These are phyloP conservation scores for Drosophila orosa DNA, from an alignment of 1,140 invertebrate genomes.

Conservation along the genomic window DNA sequence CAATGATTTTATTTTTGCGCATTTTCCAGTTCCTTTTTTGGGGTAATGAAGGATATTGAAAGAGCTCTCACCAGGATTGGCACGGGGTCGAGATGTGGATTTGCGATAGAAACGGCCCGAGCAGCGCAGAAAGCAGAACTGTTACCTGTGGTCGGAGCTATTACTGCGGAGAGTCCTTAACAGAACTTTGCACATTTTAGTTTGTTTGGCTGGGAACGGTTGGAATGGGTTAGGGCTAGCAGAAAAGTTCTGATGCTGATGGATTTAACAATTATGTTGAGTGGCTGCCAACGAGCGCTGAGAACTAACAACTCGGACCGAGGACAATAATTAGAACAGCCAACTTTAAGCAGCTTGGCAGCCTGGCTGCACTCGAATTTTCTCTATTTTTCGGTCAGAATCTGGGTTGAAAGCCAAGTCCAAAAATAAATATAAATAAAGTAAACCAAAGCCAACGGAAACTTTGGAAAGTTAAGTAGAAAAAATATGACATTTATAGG, in stretches of 20 bases:
- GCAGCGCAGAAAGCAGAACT: constrained; percentile 32
- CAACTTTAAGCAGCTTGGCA: constrained; percentile 8
- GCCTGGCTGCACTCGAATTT: neutral
- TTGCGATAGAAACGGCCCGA: constrained; percentile 53
- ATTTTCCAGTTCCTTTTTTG: constrained; percentile 67
- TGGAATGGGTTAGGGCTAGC: constrained; percentile 17
- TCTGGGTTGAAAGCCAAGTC: neutral
- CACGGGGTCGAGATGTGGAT: constrained; percentile 54
- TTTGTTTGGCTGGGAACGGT: constrained; percentile 18
- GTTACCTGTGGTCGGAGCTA: constrained; percentile 54
- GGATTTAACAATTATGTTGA: constrained; percentile 53
- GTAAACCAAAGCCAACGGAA: neutral
- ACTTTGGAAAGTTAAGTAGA: neutral
- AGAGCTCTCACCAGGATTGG: constrained; percentile 56
- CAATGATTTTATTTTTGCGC: constrained; percentile 81
- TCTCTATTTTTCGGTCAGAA: neutral
- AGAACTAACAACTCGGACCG: constrained; percentile 17
- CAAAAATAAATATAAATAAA: neutral
- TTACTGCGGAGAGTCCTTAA: constrained; percentile 45
- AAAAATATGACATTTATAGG: neutral
- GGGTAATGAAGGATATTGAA: constrained; percentile 82
- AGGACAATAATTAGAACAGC: constrained; percentile 36
- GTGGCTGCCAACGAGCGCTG: constrained; percentile 40
- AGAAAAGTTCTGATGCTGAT: constrained; percentile 48
- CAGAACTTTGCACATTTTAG: constrained; percentile 48